phyloP scores from a whole-genome alignment of 1,140 invertebrate genomes.

The Drosophila truncata region DNA sequence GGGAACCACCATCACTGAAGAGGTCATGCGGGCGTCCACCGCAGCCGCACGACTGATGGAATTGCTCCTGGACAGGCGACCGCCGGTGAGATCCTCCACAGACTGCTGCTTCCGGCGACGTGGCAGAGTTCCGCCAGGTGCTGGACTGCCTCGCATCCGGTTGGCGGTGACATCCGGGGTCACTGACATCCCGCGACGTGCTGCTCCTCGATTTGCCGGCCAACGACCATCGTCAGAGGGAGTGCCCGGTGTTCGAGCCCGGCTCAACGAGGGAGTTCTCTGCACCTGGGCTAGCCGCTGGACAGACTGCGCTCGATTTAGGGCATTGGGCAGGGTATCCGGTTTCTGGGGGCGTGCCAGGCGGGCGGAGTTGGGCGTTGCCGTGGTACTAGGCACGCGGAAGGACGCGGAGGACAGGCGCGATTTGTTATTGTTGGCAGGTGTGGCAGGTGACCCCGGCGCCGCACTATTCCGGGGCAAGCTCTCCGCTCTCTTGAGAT shows the following conservation, averaged over 20 bases:
- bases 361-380: slow-evolving; percentile 84
- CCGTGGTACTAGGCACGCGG: slow-evolving; percentile 50
- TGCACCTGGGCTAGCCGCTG: slow-evolving; percentile 86
- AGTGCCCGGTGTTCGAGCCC: slow-evolving; percentile 88
- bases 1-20: slow-evolving; percentile 80
- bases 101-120: slow-evolving; percentile 88
- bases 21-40: slow-evolving; percentile 81
- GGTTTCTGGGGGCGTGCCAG: slow-evolving; percentile 86
- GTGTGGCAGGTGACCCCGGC: slow-evolving; percentile 53
- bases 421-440: slow-evolving; percentile 33
- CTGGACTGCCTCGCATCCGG: slow-evolving; percentile 79
- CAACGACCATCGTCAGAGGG: slow-evolving; percentile 90
- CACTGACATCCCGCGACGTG: slow-evolving; percentile 53
- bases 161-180: slow-evolving; percentile 76
- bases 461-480: slow-evolving; percentile 86
- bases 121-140: slow-evolving; percentile 89
- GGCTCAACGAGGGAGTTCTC: slow-evolving; percentile 87
- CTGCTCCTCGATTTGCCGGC: slow-evolving; percentile 85
- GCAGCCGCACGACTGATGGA: slow-evolving; percentile 80
- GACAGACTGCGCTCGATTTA: slow-evolving; percentile 85
- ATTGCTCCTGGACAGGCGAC: slow-evolving; percentile 83
- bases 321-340: slow-evolving; percentile 79
- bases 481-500: slow-evolving; percentile 86
- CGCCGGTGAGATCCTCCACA: slow-evolving; percentile 85
- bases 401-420: slow-evolving; percentile 61